Percentiles rank a stretch among this genome's conserved stretches.
These are phyloP conservation scores for Smittia aterrima DNA, from an alignment of 2,888 invertebrate species.

Conservation along the genomic window DNA sequence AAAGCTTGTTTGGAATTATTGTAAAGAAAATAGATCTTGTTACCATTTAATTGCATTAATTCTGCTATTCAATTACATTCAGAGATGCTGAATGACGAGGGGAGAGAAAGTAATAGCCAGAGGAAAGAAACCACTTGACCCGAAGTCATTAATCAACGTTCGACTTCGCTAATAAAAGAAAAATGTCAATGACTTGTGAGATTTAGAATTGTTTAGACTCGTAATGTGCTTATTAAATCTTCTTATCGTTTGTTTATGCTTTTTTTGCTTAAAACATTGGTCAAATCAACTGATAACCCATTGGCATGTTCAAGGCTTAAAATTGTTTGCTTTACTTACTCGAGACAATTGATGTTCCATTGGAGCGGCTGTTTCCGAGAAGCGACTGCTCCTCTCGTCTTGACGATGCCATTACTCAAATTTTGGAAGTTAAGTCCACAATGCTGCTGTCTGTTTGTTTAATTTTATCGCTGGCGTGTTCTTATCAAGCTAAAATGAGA, in stretches of 20 bases:
- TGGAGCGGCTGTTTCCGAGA: not conserved
- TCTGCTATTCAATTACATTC: not conserved
- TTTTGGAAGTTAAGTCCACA: not conserved
- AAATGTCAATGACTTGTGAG: too few relatives aligned
- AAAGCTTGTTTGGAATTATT: not conserved
- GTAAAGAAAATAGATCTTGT: not conserved
- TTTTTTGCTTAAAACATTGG: too few relatives aligned
- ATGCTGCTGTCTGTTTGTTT: not conserved
- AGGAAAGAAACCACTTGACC: too few relatives aligned
- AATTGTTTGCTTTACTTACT: not conserved
- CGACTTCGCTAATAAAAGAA: too few relatives aligned
- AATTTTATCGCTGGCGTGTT: not conserved
- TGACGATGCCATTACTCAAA: conserved; percentile 3
- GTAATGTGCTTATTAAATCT: too few relatives aligned
- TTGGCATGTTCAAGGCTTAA: not conserved
- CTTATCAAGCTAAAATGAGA: not conserved
- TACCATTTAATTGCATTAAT: not conserved
- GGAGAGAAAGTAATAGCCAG: too few relatives aligned
- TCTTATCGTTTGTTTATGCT: too few relatives aligned
- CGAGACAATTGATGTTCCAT: conserved; percentile 15
- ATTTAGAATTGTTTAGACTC: too few relatives aligned
- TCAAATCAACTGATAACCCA: too few relatives aligned
- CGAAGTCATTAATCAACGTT: too few relatives aligned
- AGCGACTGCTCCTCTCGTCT: conserved; percentile 17
- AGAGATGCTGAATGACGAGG: too few relatives aligned